These are phyloP conservation scores for Chaunax sp. DNA, from an alignment of 2,797 vertebrate species.

Conservation along the genomic window DNA sequence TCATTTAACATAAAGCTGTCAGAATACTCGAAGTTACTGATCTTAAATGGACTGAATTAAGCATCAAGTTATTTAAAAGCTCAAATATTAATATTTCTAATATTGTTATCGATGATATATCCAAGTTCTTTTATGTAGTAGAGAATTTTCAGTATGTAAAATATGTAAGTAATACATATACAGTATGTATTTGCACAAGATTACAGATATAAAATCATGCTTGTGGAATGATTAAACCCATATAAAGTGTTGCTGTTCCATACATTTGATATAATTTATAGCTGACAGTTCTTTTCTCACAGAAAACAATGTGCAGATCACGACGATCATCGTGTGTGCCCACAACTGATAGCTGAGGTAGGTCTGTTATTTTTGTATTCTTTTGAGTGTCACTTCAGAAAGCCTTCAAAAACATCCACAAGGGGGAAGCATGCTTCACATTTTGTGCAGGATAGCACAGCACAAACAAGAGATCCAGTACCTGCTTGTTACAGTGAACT, in stretches of 20 bases:
- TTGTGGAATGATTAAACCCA: neutral
- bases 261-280: neutral
- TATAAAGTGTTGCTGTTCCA: neutral
- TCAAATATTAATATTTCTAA: neutral
- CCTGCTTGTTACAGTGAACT: neutral
- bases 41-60: neutral
- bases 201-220: neutral
- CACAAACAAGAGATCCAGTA: neutral
- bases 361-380: conserved; percentile 44
- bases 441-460: conserved; percentile 25
- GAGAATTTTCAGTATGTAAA: neutral
- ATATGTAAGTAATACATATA: neutral
- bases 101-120: no score
- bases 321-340: conserved; percentile 81
- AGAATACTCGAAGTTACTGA: neutral
- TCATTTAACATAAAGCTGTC: neutral
- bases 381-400: neutral
- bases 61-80: neutral
- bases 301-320: conserved; percentile 84
- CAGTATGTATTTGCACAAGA: no score
- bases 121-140: neutral
- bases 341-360: conserved; percentile 85
- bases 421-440: conserved; percentile 71
- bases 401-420: conserved; percentile 57
- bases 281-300: conserved; percentile 16